Evolutionary conservation across 2,113 vertebrate species (phyloP).

Genomic region (Pitta sordida): DNA sequence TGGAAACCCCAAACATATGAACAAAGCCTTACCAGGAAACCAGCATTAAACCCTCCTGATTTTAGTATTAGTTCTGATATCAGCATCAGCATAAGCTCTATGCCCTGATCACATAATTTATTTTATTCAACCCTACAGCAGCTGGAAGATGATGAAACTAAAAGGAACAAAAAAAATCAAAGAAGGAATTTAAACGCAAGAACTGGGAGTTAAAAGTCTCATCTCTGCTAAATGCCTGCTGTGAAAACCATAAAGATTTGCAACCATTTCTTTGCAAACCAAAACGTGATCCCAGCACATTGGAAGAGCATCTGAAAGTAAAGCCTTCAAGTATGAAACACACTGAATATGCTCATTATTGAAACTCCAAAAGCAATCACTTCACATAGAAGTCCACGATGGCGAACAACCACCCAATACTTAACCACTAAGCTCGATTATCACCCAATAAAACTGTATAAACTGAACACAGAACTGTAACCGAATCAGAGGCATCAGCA

Average conservation of each 20-base stretch:
- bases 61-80: background rate
- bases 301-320: background rate
- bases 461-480: background rate
- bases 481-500: background rate
- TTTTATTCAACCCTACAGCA: background rate
- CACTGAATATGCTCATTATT: background rate
- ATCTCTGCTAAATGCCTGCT: background rate
- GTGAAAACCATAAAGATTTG: background rate
- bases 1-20: background rate
- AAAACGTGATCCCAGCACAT: background rate
- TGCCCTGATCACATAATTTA: background rate
- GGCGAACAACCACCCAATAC: background rate
- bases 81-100: background rate
- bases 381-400: background rate
- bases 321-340: background rate
- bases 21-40: background rate
- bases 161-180: background rate
- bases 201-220: background rate
- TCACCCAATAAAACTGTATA: slow-evolving; percentile 29
- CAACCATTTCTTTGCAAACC: background rate
- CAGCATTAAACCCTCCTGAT: background rate
- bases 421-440: slow-evolving; percentile 2
- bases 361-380: slow-evolving; percentile 11
- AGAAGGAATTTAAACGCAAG: background rate
- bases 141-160: background rate